phyloP scores from a whole-genome alignment of 2,113 vertebrate genomes.

The Bos taurus region ARS-UCD2.0 NC_037350.1:14488001-14488500 shows the following conservation, averaged over 20 bases:
- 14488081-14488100: background rate
- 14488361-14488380: background rate
- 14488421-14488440: background rate
- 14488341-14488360: background rate
- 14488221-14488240: background rate
- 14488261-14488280: background rate
- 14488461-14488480: background rate
- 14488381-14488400: background rate
- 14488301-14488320: background rate
- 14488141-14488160: background rate
- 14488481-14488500: background rate
- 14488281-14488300: background rate
- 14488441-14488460: background rate
- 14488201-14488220: background rate
- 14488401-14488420: fast-evolving
- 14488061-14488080: background rate
- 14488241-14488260: background rate
- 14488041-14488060: background rate
- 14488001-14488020: background rate
- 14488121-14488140: background rate
- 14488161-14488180: fast-evolving
- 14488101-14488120: background rate
- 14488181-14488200: background rate
- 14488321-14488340: background rate
- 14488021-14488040: too few relatives aligned